A percentile compares a stretch with the other conserved stretches of the same genome.
Evolutionary conservation across 2,113 vertebrate genomes (phyloP).

Genomic region (Neotragus pygmaeus): DNA sequence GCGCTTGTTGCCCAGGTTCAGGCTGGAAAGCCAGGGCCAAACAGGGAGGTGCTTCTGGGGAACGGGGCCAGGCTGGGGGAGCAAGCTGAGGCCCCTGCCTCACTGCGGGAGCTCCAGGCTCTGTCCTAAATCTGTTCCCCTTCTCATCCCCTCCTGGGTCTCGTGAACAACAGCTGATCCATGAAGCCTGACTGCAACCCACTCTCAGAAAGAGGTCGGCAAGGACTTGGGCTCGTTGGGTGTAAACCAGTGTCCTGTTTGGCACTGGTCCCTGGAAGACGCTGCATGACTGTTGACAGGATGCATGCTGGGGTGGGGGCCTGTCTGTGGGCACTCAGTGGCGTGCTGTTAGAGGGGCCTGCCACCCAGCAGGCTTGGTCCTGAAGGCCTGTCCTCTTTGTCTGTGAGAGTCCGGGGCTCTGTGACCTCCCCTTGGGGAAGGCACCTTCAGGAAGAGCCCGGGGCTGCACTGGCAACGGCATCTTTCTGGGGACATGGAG

Average conservation of each 20-base stretch:
- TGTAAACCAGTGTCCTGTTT: background rate
- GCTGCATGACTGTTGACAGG: background rate
- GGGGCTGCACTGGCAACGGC: background rate
- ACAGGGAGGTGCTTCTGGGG: background rate
- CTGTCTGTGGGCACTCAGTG: background rate
- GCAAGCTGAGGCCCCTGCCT: background rate
- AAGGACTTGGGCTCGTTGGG: background rate
- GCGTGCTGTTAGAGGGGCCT: background rate
- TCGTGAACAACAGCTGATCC: background rate
- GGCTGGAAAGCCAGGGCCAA: background rate
- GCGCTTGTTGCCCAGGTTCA: background rate
- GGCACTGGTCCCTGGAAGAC: background rate
- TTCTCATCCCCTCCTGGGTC: background rate
- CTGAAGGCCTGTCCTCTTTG: no score
- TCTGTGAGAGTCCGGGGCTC: background rate
- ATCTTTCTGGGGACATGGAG: background rate
- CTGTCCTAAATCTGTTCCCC: background rate
- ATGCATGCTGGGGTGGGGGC: background rate
- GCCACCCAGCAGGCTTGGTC: rapidly evolving
- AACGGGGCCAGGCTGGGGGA: background rate
- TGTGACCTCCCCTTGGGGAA: background rate
- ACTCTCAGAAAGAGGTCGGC: background rate
- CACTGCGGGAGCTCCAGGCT: background rate
- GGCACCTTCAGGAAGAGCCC: background rate
- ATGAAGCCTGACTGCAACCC: background rate